phyloP scores from a whole-genome alignment of 2,113 vertebrate species.

The Dissostichus mawsoni region DNA sequence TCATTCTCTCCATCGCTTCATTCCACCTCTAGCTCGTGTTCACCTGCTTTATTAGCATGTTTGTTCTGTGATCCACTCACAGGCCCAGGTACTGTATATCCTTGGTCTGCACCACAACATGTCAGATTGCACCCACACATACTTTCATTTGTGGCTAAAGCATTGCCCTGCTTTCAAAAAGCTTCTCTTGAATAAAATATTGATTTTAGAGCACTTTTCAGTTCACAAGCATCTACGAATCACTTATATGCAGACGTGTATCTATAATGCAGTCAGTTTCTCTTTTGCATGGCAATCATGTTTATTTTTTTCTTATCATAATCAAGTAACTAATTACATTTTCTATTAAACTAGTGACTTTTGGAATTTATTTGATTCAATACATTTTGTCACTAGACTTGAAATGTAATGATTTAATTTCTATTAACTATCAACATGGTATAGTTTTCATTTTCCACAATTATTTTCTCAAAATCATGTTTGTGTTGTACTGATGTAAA shows the following conservation, averaged over 20 bases:
- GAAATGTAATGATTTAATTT: too few species aligned
- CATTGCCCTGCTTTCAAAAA: not conserved
- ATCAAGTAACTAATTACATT: not conserved
- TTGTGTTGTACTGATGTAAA: too few species aligned
- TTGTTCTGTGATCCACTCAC: not conserved
- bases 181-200: constrained; percentile 1
- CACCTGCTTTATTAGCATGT: constrained; percentile 19
- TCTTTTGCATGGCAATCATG: not conserved
- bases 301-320: not conserved
- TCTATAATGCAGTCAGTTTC: not conserved
- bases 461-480: too few species aligned
- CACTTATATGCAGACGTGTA: not conserved
- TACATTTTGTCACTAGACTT: too few species aligned
- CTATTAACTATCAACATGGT: too few species aligned
- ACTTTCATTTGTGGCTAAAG: not conserved
- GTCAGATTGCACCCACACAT: not conserved
- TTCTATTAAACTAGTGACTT: not conserved
- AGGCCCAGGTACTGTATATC: not conserved
- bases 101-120: not conserved
- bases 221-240: not conserved
- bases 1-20: constrained; percentile 15
- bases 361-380: not conserved
- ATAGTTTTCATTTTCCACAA: too few species aligned
- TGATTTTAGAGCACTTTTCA: constrained; percentile 7
- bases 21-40: constrained; percentile 13